Conservation (phyloP, 1,140 invertebrate genomes). For the Pseudomyrmex sp. region DNA sequence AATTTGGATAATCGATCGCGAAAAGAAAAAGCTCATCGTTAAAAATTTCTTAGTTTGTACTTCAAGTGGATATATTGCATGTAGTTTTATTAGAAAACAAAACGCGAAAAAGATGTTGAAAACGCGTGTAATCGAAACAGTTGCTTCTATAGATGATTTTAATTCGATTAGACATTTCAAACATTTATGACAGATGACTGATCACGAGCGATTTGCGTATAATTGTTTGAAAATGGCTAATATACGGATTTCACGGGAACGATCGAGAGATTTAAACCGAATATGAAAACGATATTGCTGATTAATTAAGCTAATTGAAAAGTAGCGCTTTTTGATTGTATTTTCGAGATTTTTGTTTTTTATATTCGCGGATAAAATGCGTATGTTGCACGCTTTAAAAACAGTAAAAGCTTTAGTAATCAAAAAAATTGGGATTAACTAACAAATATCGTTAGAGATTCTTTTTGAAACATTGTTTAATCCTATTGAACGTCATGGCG, state of each 20-base stretch:
- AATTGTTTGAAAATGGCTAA: constrained; percentile 47
- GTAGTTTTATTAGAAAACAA: constrained; percentile 16
- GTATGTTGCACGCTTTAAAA: neutral
- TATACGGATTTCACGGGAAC: neutral
- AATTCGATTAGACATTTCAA: constrained; percentile 22
- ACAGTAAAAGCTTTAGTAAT: neutral
- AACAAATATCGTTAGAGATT: neutral
- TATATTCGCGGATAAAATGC: neutral
- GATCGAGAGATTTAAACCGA: constrained; percentile 9
- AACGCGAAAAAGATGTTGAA: neutral
- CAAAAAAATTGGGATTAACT: constrained; percentile 12
- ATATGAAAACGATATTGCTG: neutral
- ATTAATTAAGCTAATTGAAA: constrained; percentile 24
- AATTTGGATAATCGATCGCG: constrained; percentile 23
- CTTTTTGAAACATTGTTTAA: constrained; percentile 19
- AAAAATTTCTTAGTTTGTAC: neutral
- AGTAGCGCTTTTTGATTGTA: neutral
- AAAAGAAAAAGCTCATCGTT: constrained; percentile 7
- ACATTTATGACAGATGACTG: constrained; percentile 54
- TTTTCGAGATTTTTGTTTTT: neutral
- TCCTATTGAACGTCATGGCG: neutral
- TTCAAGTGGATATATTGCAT: constrained; percentile 19
- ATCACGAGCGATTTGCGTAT: constrained; percentile 40
- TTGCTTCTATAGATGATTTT: neutral
- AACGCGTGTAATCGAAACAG: neutral